Evolutionary conservation across 2,113 vertebrate species (phyloP).

Genomic region (Barnardius zonarius): DNA sequence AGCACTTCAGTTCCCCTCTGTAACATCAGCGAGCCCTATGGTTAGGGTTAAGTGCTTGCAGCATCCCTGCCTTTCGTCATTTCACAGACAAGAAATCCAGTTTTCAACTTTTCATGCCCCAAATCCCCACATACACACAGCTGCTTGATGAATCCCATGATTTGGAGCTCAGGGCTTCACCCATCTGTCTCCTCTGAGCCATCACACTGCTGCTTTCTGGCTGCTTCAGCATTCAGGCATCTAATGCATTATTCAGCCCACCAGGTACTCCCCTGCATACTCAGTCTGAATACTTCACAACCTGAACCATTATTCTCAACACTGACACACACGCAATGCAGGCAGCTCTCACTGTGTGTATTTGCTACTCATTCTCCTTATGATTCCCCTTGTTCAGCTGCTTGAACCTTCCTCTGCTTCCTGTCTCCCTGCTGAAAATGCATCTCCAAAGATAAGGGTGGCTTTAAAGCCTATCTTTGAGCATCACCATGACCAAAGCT

Average conservation of each 20-base stretch:
- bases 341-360: neutral
- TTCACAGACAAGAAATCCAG: neutral
- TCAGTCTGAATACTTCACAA: neutral
- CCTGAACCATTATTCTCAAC: neutral
- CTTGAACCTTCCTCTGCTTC: neutral
- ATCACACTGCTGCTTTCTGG: neutral
- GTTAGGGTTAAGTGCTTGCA: neutral
- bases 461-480: neutral
- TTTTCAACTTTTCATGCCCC: neutral
- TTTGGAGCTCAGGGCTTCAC: neutral
- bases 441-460: neutral
- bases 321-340: neutral
- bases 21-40: neutral
- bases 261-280: neutral
- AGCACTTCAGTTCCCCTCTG: neutral
- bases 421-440: neutral
- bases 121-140: neutral
- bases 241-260: slow-evolving; percentile 7
- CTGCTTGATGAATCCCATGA: neutral
- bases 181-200: slow-evolving; percentile 39
- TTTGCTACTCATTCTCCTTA: neutral
- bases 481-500: neutral
- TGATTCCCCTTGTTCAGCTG: neutral
- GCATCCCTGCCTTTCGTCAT: neutral
- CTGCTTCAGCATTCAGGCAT: neutral